Evolutionary conservation across 2,888 invertebrate genomes (phyloP), one percentile per base, ranked within the genome.

Genomic region (Dione juno): DNA sequence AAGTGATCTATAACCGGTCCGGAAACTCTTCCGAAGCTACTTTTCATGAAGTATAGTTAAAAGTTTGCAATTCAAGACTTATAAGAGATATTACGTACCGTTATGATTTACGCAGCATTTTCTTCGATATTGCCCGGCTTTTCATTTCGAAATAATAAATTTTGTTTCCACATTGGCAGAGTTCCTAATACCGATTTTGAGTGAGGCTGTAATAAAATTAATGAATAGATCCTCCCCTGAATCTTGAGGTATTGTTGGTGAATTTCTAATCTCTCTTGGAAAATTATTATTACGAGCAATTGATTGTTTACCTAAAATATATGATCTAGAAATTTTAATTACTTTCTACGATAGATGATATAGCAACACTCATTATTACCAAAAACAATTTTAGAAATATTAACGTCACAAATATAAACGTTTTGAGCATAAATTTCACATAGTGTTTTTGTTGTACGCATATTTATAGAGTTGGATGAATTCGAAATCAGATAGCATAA

Each of bases 211-310:
- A 81, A 82, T 84, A 83, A 74, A 76, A 85, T 85, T 85, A 86
- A 84, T 84, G 82, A 84, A 83, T 83, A 81, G 79, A 64, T 80
- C 81, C 83, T 81, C 81, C 78, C 81, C 79, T 78, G 81, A 85
- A 82, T 81, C 83, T 82, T 78, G 79, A 79, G 79, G 81, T 82
- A 82, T 84, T 84, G 85, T 85, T 80, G 80, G 77, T 76, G 76
- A 84, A 86, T 88, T 84, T 86, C 86, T 84, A 81, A 75, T 45
- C 45, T 28, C 35, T 37, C 59, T 19, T 37, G 37, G 14, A 19
- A 76, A 78, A 83, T 86, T 87, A 88, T 89, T 86, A 88, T 88
- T 86, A 82, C 84, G 82, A 88, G 86, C 37, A 64, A 64, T 50
- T 61, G 16, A 86, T 86, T 85, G 85, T 83, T 81, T 81, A 86